Conservation (phyloP, 2,888 invertebrate species). For the Apamea monoglypha region DNA sequence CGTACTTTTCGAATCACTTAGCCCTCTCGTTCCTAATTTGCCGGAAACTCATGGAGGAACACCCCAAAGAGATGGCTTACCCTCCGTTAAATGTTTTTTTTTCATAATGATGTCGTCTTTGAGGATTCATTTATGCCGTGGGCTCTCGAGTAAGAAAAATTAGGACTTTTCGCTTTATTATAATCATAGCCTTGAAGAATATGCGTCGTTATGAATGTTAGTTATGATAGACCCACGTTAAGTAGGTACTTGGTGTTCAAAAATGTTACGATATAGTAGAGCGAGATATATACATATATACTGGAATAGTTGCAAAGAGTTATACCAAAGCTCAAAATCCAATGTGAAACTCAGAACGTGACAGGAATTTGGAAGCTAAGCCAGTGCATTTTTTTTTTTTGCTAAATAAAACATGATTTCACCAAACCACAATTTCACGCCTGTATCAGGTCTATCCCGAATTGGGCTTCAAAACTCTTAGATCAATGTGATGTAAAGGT, state of each 20-base stretch:
- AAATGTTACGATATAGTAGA: background rate
- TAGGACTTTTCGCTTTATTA: conserved; percentile 6
- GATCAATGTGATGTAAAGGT: background rate
- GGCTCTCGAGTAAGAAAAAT: conserved; percentile 32
- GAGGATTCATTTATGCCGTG: conserved; percentile 41
- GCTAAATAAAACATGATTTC: background rate
- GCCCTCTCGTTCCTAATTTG: conserved; percentile 41
- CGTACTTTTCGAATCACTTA: conserved; percentile 43
- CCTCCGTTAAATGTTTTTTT: conserved; percentile 44
- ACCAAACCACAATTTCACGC: background rate
- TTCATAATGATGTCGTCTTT: conserved; percentile 52
- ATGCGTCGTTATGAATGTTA: background rate
- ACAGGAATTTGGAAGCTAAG: background rate
- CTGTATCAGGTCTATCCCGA: background rate
- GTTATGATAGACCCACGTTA: background rate
- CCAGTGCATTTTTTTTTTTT: background rate
- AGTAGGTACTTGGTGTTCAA: background rate
- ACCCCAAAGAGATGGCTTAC: conserved; percentile 43
- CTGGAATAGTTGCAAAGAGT: too few species aligned
- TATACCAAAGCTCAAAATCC: background rate
- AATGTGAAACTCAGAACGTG: background rate
- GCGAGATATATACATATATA: background rate
- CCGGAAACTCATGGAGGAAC: conserved; percentile 48
- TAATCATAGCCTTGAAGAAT: conserved; percentile 13
- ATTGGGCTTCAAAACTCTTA: background rate